Evolutionary conservation across 2,113 vertebrate species (phyloP).

Genomic region (Propithecus coquereli): DNA sequence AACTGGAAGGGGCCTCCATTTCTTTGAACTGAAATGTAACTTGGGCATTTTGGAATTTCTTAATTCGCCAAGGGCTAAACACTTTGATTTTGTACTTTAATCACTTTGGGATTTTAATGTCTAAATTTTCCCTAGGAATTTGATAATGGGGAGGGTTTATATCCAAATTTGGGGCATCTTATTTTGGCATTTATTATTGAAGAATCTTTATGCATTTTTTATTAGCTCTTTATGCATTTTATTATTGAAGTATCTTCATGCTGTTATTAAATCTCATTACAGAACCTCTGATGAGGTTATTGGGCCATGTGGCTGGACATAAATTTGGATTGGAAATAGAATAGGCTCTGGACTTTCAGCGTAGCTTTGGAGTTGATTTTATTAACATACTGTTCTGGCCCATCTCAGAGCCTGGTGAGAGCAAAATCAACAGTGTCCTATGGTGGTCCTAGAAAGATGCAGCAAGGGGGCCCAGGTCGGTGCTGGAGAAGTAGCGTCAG

Average conservation of each 20-base stretch:
- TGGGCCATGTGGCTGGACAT: slow-evolving; percentile 42
- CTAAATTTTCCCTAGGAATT: slow-evolving; percentile 62
- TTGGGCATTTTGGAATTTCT: not conserved
- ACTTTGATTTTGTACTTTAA: slow-evolving; percentile 63
- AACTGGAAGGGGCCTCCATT: not conserved
- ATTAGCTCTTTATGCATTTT: slow-evolving; percentile 67
- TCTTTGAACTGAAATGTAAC: slow-evolving; percentile 26
- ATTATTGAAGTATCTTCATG: slow-evolving; percentile 67
- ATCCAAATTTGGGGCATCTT: slow-evolving; percentile 62
- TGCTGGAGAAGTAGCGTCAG: accelerated
- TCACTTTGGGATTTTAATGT: slow-evolving; percentile 62
- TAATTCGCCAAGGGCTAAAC: slow-evolving; percentile 8
- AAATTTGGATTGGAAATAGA: slow-evolving; percentile 54
- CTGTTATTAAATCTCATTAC: slow-evolving; percentile 70
- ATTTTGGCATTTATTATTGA: slow-evolving; percentile 72
- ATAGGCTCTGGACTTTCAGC: slow-evolving; percentile 40
- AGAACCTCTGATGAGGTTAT: slow-evolving; percentile 63
- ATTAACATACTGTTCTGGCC: not conserved
- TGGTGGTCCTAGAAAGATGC: not conserved
- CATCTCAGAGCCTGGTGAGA: not conserved
- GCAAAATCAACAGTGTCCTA: not conserved
- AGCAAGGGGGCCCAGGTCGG: not conserved
- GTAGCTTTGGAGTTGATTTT: not conserved
- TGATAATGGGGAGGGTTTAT: slow-evolving; percentile 58
- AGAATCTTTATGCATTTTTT: slow-evolving; percentile 67